Base-by-base conservation (phyloP, 1,140 invertebrate genomes). In the Drosophila nigromelanica region DNA sequence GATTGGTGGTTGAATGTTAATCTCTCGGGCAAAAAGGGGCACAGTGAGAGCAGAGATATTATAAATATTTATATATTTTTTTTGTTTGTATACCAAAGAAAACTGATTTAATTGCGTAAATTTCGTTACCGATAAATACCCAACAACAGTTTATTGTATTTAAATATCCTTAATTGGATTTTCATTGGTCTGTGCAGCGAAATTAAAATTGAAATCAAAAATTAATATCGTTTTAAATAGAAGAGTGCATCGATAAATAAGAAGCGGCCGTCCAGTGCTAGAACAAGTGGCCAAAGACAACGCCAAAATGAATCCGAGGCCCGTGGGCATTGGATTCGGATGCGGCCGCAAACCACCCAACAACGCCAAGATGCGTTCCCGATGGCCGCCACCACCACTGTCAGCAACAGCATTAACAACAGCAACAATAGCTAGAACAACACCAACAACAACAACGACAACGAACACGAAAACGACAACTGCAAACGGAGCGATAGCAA, bases 301-400 rank as follows among this genome's bases (percentile, higher is more conserved):
- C 54, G 78, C 76, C 78, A 83, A 72, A 80, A 90, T 90, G 87
- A 80, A 82, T 90, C 87, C 87, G 81, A 90, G 73, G 76, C 87
- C 82, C 56, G 55, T 80, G 79, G 87, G 81, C 87, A 90, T 83
- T 82, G 82, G 81, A 90, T 90, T 90, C 87, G 76, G 72, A 54
- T 68, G 77, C 80, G 82, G 79, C 59, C 82, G 64, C 68, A 87
- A 76, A 66, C 83, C 83, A 51, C 82, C 78, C 52, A 86, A 75
- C 48, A 82, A 76, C 55, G 69, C 76, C 30, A 90, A 74, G 62
- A 79, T 79, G 79, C 82, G 82, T 24, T 87, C 67, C 27, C 82
- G 75, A 45, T 87, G 82, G 82, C 52, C 51, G 35, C 39, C 55
- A 47, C 48, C 75, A 43, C 18, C 55, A 37, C n/a, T 58, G 30